Conservation (phyloP, 2,888 invertebrate species). For the Acleris emargana region DNA sequence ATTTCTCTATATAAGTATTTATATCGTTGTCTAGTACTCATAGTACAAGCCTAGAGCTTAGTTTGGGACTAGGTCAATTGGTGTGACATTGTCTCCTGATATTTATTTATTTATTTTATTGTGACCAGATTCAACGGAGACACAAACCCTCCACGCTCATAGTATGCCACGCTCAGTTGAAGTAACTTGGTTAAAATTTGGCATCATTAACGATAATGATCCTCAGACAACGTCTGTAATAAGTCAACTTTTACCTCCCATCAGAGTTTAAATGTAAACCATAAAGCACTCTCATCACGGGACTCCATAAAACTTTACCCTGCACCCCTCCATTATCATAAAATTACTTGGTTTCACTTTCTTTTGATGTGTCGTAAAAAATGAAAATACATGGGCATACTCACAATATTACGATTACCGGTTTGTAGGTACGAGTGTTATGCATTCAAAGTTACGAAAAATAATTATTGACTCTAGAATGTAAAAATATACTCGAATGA, state of each 20-base stretch:
- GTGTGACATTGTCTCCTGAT: no score
- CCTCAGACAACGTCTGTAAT: slow-evolving; percentile 17
- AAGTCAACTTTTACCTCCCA: slow-evolving; percentile 35
- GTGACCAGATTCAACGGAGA: no score
- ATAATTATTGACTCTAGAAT: not conserved
- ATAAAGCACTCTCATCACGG: slow-evolving; percentile 72
- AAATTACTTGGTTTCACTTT: slow-evolving; percentile 80
- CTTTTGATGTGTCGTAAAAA: slow-evolving; percentile 80
- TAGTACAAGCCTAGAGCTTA: no score
- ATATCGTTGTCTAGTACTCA: no score
- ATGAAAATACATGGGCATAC: slow-evolving; percentile 64
- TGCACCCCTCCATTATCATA: slow-evolving; percentile 78
- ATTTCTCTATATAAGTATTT: no score
- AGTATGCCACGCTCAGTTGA: not conserved
- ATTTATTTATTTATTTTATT: no score
- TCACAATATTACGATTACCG: slow-evolving; percentile 45
- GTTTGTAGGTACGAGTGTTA: slow-evolving; percentile 5
- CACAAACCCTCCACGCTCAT: no score
- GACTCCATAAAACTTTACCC: slow-evolving; percentile 73
- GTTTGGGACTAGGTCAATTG: no score
- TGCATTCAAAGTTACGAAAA: not conserved
- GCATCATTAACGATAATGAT: not conserved
- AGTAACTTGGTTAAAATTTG: not conserved
- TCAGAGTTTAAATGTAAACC: slow-evolving; percentile 64
- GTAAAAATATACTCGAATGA: not conserved